Conservation (phyloP, 1,140 invertebrate genomes). For the Lepeophtheirus salmonis region DNA sequence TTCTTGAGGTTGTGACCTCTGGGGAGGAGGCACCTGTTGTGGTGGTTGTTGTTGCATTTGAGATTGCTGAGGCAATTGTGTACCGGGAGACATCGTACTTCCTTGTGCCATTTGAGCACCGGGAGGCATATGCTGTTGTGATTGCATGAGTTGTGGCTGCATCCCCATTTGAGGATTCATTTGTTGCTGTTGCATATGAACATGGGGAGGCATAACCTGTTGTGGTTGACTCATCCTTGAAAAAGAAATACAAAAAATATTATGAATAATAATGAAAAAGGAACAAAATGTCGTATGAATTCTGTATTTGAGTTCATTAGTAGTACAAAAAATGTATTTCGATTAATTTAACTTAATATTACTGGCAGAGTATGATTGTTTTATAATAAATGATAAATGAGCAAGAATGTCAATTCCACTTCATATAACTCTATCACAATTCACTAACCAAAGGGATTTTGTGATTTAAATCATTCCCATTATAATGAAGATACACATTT, state of each 20-base stretch:
- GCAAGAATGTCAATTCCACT: too few relatives aligned
- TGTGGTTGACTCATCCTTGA: constrained; percentile 1
- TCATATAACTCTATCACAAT: too few relatives aligned
- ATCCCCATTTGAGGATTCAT: too few relatives aligned
- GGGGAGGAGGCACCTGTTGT: background rate
- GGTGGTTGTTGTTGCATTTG: background rate
- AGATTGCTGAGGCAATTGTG: background rate
- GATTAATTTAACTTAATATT: background rate
- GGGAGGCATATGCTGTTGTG: background rate
- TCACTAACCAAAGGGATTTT: too few relatives aligned
- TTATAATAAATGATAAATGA: too few relatives aligned
- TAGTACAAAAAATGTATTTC: background rate
- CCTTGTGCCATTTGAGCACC: too few relatives aligned
- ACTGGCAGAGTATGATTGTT: background rate
- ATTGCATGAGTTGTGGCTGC: background rate
- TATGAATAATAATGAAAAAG: too few relatives aligned
- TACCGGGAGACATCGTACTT: background rate
- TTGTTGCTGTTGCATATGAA: constrained; percentile 1
- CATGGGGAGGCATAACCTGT: background rate
- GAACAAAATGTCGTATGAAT: background rate
- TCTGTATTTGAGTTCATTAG: background rate
- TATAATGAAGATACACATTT: too few relatives aligned
- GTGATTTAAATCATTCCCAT: too few relatives aligned
- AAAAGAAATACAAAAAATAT: background rate
- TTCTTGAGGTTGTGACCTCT: background rate